These are phyloP conservation scores for Gouania willdenowi DNA, from an alignment of 2,797 vertebrate genomes.

Conservation along the genomic window DNA sequence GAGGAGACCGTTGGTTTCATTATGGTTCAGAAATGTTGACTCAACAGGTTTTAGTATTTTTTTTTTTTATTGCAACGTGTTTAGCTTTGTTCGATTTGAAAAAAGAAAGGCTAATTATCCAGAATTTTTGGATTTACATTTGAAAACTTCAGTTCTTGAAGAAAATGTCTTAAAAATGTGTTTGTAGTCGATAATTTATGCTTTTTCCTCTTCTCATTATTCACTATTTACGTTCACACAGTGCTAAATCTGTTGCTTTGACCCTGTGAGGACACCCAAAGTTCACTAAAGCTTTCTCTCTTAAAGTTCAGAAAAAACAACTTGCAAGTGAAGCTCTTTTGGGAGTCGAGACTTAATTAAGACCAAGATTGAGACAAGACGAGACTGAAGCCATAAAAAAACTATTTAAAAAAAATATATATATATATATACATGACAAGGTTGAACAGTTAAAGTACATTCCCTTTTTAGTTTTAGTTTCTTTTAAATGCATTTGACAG, in stretches of 20 bases:
- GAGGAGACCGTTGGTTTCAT: not conserved
- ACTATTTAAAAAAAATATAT: too few species aligned
- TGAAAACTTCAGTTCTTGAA: not conserved
- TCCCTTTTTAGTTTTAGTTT: too few species aligned
- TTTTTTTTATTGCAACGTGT: not conserved
- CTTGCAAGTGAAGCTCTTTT: too few species aligned
- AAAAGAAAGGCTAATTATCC: not conserved
- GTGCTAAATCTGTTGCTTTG: not conserved
- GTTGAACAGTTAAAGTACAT: too few species aligned
- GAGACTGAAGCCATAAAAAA: too few species aligned
- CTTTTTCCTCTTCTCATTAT: not conserved
- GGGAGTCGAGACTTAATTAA: too few species aligned
- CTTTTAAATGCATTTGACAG: too few species aligned
- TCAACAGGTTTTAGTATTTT: not conserved
- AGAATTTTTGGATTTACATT: not conserved
- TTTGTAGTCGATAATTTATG: not conserved
- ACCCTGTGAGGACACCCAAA: not conserved
- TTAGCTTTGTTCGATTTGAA: not conserved
- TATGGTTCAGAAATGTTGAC: not conserved
- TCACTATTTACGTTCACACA: not conserved
- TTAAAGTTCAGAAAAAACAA: too few species aligned
- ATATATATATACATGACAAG: too few species aligned
- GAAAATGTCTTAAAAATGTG: not conserved
- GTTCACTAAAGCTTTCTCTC: not conserved
- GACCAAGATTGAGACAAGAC: too few species aligned